A percentile compares a stretch with the other conserved stretches of the same genome.
Evolutionary conservation across 2,113 vertebrate species (phyloP).

Genomic region (Nerophis lumbriciformis): DNA sequence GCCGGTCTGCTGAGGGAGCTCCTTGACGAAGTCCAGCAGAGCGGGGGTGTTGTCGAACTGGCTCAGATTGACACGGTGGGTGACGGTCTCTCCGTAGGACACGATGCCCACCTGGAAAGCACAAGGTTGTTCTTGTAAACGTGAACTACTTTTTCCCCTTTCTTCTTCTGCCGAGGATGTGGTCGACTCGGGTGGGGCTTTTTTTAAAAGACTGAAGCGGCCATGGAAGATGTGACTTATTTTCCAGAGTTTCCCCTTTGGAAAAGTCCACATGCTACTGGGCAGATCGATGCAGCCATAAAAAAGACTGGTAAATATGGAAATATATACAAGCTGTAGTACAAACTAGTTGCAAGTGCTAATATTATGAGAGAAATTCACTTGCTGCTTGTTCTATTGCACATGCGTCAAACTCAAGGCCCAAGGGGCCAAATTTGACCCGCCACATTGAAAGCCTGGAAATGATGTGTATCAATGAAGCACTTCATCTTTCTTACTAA

Average conservation of each 20-base stretch:
- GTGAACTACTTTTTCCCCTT: background rate
- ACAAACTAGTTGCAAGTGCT: slow-evolving; percentile 5
- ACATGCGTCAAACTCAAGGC: no score
- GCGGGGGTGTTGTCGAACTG: slow-evolving; percentile 77
- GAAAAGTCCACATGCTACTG: slow-evolving; percentile 52
- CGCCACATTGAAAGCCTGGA: no score
- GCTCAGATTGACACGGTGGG: slow-evolving; percentile 87
- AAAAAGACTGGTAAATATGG: slow-evolving; percentile 34
- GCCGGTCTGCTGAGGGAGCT: slow-evolving; percentile 80
- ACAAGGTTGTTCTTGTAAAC: slow-evolving; percentile 24
- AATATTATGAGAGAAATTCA: slow-evolving; percentile 14
- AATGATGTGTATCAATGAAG: no score
- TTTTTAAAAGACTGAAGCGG: slow-evolving; percentile 45
- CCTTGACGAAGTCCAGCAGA: slow-evolving; percentile 69
- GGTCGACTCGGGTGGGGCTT: slow-evolving; percentile 50
- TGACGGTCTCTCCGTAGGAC: slow-evolving; percentile 86
- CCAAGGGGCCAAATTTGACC: no score
- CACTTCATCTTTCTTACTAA: no score
- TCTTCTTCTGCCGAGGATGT: slow-evolving; percentile 43
- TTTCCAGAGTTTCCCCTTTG: slow-evolving; percentile 63
- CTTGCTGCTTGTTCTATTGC: no score
- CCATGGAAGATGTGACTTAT: slow-evolving; percentile 63
- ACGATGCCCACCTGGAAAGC: slow-evolving; percentile 87
- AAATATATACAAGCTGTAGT: slow-evolving; percentile 31
- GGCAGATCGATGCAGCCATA: slow-evolving; percentile 40